Evolutionary conservation across 2,888 invertebrate species (phyloP), one percentile per base, ranked within the genome.

Genomic region (Drosophila dives): DNA sequence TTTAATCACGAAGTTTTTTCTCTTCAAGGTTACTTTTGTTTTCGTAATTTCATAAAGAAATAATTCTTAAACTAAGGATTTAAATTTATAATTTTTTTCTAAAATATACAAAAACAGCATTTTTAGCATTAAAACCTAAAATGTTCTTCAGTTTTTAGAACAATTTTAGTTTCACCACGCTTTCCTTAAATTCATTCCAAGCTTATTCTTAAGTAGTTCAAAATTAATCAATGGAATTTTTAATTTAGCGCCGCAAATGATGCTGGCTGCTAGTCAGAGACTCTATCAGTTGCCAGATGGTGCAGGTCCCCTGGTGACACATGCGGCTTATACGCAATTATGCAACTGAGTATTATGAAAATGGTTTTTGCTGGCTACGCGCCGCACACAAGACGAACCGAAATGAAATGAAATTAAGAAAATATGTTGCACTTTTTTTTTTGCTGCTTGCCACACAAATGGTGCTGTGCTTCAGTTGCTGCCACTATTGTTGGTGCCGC

Each of bases 301-400:
- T 55, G 59, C 33, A 51, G 36, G 48, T 29, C 17, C 11, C 48
- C 15, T 34, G 23, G 49, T 36, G 65, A 58, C 55, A 76, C 76
- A 84, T 63, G 88, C 62, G 72, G 83, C 88, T 90, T 85, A 89
- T 89, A 87, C 88, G 77, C 77, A 88, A 85, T 86, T 86, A 86
- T 82, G 71, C 85, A 71, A 68, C 66, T 68, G 61, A 61, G 70
- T 82, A 87, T 79, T 87, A 87, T 81, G 77, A 80, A 87, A 85
- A 77, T 74, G 70, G 64, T 54, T 58, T 54, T 65, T 59, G 82
- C 62, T 60, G 56, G 48, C 53, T 48, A 45, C 40, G 15, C 40
- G 20, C 55, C 12, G n/a, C 29, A 29, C 26, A 49, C 12, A 12
- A 36, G 34, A 36, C 38, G 32, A 63, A 23, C 23, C 59, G 38